Base-by-base conservation (phyloP, 1,140 invertebrate species). In the Idris sp. region DNA sequence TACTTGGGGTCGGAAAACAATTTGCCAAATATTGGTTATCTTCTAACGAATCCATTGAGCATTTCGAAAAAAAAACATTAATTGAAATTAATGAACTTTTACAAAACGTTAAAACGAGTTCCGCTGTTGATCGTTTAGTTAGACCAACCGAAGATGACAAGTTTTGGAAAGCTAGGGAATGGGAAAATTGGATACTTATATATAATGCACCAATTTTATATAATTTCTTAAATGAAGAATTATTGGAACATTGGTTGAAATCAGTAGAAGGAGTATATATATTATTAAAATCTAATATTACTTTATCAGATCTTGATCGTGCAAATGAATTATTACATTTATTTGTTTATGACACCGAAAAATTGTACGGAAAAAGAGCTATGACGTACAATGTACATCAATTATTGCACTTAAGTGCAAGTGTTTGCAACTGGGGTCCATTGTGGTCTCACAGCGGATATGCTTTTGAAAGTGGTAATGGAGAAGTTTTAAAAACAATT, bases 361-460 rank as follows among this genome's bases (percentile, higher is more conserved):
- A 46, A 19, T 38, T 40, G 18, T 69, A 59, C 19, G 22, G 22
- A 2, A 9, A 33, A 7, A 31, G 11, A 30, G 31, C 2, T 5
- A 76, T 76, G 74, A 72, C 67, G 0, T 67, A 30, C 10, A 76
- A 76, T 25, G 48, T 76, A 0, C 74, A 76, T n/a, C 49, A 54
- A 31, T 28, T 71, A 0, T 25, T 72, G 13, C 67, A 76, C 25
- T 25, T 67, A n/a, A 6, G 7, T 6, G 25, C 38, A 11, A 62
- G 64, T 15, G 72, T 75, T 10, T 48, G 48, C 8, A 36, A 68
- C 44, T 74, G 46, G 54, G 71, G 62, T 33, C 62, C 61, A 0
- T 28, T 75, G 13, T 68, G 43, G 58, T 26, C 38, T 0, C 40
- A 75, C 2, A 62, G 44, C 11, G 65, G 56, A 11, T 75, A 62